Evolutionary conservation across 2,113 vertebrate genomes (phyloP), one percentile per base, ranked within the genome.

Genomic region (Hipposideros armiger): DNA sequence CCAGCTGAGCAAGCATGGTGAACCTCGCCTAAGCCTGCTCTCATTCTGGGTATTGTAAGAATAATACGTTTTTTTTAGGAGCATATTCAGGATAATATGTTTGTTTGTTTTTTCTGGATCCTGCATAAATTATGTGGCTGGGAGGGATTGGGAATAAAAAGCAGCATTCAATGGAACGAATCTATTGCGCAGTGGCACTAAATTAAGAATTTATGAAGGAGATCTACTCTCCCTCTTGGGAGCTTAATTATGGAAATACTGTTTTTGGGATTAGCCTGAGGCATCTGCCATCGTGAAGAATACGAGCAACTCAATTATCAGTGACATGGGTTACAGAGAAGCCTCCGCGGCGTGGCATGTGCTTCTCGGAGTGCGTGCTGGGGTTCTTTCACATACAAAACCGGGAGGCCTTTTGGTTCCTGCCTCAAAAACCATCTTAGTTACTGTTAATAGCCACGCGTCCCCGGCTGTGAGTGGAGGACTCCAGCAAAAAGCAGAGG

Each of bases 231-330:
- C 30, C 17, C 56, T 11, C 67, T 84, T 36, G 60, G 45, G 74
- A 91, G n/a, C 47, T 66, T 47, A 62, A 58, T 87, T 83, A 74
- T 8, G 54, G 77, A 94, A 81, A 92, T n/a, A 45, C 47, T 16
- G 30, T n/a, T 73, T n/a, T 88, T 56, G 82, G 85, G 85, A 50
- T 19, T 24, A 30, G 62, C 56, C 28, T 19, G 60, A 50, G 82
- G 32, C 82, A 32, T 76, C 28, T 76, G 56, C 77, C 40, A 16
- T 50, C 74, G 66, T 87, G 82, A 83, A 77, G 90, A 72, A 42
- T 6, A 60, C 2, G 28, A 74, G 62, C 22, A 62, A 54, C 52
- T 83, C 78, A 78, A 26, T 40, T 54, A 90, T 19, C 52, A 47
- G 32, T 2, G 30, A 47, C 28, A 17, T 0, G 76, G 50, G 64